Conservation (phyloP, 2,888 invertebrate genomes). For the Dysmachus trigonus region DNA sequence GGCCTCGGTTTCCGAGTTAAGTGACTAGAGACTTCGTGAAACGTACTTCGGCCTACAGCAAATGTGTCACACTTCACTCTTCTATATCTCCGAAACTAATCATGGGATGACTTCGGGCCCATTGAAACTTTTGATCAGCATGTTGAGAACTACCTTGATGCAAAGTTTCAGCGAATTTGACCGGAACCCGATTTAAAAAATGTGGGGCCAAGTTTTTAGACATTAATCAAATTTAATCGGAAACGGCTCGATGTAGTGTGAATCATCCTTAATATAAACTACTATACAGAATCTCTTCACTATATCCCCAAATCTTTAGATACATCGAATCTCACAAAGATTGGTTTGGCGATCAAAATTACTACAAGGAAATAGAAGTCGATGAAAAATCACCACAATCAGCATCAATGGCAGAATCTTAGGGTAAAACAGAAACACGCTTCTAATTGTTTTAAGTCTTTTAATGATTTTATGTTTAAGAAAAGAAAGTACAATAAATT, state of each 20-base stretch:
- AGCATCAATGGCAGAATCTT: neutral
- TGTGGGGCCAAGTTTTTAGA: too few relatives aligned
- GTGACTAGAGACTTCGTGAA: too few relatives aligned
- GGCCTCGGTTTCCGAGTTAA: too few relatives aligned
- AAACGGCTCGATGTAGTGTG: neutral
- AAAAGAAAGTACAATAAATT: constrained; percentile 38
- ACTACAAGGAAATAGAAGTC: constrained; percentile 58
- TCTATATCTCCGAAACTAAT: too few relatives aligned
- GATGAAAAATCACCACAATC: neutral
- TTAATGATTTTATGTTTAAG: constrained; percentile 33
- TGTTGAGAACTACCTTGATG: too few relatives aligned
- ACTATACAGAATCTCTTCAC: neutral
- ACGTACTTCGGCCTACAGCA: too few relatives aligned
- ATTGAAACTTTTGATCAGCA: too few relatives aligned
- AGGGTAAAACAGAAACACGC: neutral
- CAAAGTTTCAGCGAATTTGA: too few relatives aligned
- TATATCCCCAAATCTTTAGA: constrained; percentile 65
- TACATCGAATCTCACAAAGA: constrained; percentile 81
- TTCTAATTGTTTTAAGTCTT: constrained; percentile 20
- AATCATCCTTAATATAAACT: neutral
- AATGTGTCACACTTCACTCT: too few relatives aligned
- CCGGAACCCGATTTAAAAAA: too few relatives aligned
- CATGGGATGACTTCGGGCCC: too few relatives aligned
- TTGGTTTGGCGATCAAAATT: constrained; percentile 82
- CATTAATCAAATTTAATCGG: too few relatives aligned